Evolutionary conservation across 2,797 vertebrate genomes (phyloP).

Genomic region (Pseudochirops corinnae): DNA sequence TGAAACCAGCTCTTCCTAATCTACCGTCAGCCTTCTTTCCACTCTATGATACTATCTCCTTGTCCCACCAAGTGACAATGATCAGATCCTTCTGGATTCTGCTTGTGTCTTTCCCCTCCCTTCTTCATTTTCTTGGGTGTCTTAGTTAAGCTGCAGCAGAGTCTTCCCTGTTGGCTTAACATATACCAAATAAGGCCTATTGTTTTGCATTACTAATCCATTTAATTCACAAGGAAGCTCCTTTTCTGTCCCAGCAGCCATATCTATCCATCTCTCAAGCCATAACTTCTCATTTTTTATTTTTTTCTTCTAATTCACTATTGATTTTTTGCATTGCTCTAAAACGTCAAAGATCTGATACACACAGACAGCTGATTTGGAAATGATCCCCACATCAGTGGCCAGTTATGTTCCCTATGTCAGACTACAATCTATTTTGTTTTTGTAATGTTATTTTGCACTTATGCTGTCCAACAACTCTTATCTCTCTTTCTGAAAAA

Average conservation of each 20-base stretch:
- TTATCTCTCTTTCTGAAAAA: not conserved
- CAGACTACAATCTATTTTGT: not conserved
- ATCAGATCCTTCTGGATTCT: not conserved
- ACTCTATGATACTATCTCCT: not conserved
- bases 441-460: not conserved
- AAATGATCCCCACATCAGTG: not conserved
- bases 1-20: not conserved
- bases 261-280: not conserved
- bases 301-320: slow-evolving; percentile 4
- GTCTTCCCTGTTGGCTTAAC: not conserved
- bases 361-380: not conserved
- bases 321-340: not conserved
- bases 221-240: not conserved
- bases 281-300: not conserved
- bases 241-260: not conserved
- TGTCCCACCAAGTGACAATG: not conserved
- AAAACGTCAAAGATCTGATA: not conserved
- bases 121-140: not conserved
- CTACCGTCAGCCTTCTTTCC: not conserved
- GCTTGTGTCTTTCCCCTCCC: not conserved
- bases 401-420: not conserved
- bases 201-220: not conserved
- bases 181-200: not conserved
- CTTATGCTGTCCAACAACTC: not conserved
- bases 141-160: not conserved